Evolutionary conservation across 2,888 invertebrate genomes (phyloP), one percentile per base, ranked within the genome.

Genomic region (Pristionchus exspectatus): DNA sequence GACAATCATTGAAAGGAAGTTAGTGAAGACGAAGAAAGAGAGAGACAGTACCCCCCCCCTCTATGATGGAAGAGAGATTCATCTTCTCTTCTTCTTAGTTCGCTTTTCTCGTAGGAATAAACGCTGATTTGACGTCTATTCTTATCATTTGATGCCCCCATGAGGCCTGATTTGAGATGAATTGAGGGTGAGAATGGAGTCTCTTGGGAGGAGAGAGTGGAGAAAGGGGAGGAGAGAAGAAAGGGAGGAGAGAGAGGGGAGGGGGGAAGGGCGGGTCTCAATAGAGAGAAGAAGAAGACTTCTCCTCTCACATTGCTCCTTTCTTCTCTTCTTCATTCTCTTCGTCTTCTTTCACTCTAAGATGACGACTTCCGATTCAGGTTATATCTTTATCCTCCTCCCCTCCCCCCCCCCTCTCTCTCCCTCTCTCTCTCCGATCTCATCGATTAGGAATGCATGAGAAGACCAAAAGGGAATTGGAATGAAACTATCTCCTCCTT

Each of bases 301-400:
- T 84, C 84, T 84, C 56, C 66, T 87, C 87, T 87, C 27, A 21
- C 38, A 18, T 69, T 87, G 44, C 54, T 69, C 69, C 38, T 66
- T 54, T 87, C 87, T 69, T 87, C 87, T 87, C 54, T 69, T 87
- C 87, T 87, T 87, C 56, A 44, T 87, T 87, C n/a, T 27, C 33
- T 50, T 81, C 81, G 33, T 21, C 44, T 50, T 18, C 56, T 30
- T 24, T 27, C 85, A 59, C 85, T 85, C 63, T 85, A 69, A 54
- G 33, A 72, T 88, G 74, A 54, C 88, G 21, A 69, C 88, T 72
- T 24, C 88, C 30, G 33, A 50, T 54, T 74, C 88, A 56, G 72
- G 88, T 72, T 72, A 38, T 33, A 21, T 74, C 74, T 38, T n/a
- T 16, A 54, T 18, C 56, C 44, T 18, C 56, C 44, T 56, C 54